Evolutionary conservation across 1,140 invertebrate species (phyloP), one percentile per base, ranked within the genome.

Genomic region (Papilio aristodemus): DNA sequence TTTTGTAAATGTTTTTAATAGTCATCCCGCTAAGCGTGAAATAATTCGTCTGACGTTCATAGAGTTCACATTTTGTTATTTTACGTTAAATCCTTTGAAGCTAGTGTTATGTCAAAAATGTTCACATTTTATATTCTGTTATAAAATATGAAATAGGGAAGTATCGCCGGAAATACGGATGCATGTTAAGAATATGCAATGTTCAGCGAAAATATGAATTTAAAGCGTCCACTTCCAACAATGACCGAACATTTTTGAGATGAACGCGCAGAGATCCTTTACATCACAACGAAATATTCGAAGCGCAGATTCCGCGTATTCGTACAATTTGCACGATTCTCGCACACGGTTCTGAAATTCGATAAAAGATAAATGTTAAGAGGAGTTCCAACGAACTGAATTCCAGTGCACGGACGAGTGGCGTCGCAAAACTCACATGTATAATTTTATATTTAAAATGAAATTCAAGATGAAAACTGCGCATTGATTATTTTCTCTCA

Each of bases 201-300:
- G 27, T 54, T 25, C 46, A 11, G 9, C 19, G 19, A 54, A 46
- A 19, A 25, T 25, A 54, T 54, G n/a, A 22, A 22, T 11, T 11
- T 25, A 22, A 54, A 22, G 14, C 43, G 43, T 46, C 43, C 43
- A 17, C 10, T 39, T 54, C 19, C 19, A 54, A 50, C 46, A 50
- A 22, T 3, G 19, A 22, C 22, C 9, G 17, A 25, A 54, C 46
- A 19, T 54, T n/a, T n/a, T 25, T 5, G 19, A 13, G 11, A 54
- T 9, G 10, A 54, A 11, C 10, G 22, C 46, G 22, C 11, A 54
- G 46, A 54, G 46, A 22, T 25, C 4, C 46, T 25, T 54, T 13
- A 54, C 46, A 22, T 54, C 19, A 10, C 11, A 54, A 54, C 46
- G 46, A 54, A 54, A 54, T 54, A 54, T 54, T 25, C 46, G 46